Conservation (phyloP, 53 echinoderm and acorn worm species). For the Mesocentrotus franciscanus region DNA sequence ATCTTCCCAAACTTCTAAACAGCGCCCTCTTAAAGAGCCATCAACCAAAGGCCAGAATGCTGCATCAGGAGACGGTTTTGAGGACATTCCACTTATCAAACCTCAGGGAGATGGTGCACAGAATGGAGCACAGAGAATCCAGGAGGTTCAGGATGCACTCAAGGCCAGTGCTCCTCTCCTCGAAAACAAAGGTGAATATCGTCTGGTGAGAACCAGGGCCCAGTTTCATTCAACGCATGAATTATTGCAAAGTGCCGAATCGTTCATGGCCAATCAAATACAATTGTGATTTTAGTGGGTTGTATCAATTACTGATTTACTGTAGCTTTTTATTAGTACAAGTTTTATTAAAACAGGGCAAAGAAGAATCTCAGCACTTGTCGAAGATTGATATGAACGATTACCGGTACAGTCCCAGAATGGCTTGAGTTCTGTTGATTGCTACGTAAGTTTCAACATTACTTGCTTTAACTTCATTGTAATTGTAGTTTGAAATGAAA, state of each 20-base stretch:
- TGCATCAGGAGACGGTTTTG: neutral
- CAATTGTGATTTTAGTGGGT: too few relatives aligned
- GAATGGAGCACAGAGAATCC: constrained; percentile 63
- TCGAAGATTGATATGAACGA: neutral
- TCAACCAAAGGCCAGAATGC: neutral
- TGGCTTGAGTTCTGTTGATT: neutral
- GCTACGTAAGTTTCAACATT: neutral
- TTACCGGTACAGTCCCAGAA: neutral
- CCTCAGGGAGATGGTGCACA: constrained; percentile 74
- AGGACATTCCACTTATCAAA: constrained; percentile 86
- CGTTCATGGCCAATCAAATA: too few relatives aligned
- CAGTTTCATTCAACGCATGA: too few relatives aligned
- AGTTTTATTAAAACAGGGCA: too few relatives aligned
- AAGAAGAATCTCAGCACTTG: neutral
- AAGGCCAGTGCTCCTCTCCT: constrained; percentile 77
- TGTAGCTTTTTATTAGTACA: too few relatives aligned
- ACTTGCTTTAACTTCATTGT: neutral
- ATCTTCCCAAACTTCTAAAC: constrained; percentile 45
- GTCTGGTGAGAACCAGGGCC: neutral
- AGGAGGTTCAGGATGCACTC: constrained; percentile 92
- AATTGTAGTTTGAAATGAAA: neutral
- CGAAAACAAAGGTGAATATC: constrained; percentile 81
- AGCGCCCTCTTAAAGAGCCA: constrained; percentile 9
- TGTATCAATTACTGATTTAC: too few relatives aligned
- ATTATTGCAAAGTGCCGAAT: too few relatives aligned